Percentiles rank a stretch among this genome's conserved stretches.
Evolutionary conservation across 37 sponge, comb jelly and placozoan genomes (phyloP).

Genomic region (Diacarnus erythraeanus): DNA sequence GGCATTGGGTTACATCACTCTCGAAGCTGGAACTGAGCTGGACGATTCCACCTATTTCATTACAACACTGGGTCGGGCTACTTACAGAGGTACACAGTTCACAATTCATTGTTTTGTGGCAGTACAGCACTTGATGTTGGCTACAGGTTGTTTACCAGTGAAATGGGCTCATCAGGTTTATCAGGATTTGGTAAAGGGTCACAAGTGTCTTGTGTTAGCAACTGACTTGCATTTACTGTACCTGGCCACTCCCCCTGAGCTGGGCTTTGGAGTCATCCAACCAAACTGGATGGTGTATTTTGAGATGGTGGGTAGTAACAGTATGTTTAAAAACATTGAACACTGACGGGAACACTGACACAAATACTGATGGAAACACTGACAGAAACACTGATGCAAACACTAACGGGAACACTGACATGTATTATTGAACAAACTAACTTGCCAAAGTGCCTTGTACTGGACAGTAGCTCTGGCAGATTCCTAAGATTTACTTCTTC

Average conservation of each 20-base stretch:
- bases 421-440: no score
- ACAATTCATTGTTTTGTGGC: neutral
- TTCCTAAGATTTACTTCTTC: neutral
- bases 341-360: neutral
- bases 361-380: no score
- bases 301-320: conserved; percentile 69
- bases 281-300: conserved; percentile 89
- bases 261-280: conserved; percentile 26
- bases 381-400: no score
- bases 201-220: conserved; percentile 67
- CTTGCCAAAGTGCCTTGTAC: no score
- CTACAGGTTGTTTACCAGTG: conserved; percentile 61
- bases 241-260: conserved; percentile 79
- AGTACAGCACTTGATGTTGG: neutral
- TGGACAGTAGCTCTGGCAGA: no score
- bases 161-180: conserved; percentile 40
- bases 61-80: conserved; percentile 73
- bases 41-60: conserved; percentile 8
- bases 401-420: no score
- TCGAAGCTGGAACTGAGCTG: neutral
- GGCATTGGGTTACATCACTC: conserved; percentile 26
- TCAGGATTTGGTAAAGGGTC: conserved; percentile 45
- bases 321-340: no score
- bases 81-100: conserved; percentile 51
- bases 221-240: conserved; percentile 89